phyloP scores from a whole-genome alignment of 1,140 invertebrate genomes.

The Diplogasteroides magnus region DNA sequence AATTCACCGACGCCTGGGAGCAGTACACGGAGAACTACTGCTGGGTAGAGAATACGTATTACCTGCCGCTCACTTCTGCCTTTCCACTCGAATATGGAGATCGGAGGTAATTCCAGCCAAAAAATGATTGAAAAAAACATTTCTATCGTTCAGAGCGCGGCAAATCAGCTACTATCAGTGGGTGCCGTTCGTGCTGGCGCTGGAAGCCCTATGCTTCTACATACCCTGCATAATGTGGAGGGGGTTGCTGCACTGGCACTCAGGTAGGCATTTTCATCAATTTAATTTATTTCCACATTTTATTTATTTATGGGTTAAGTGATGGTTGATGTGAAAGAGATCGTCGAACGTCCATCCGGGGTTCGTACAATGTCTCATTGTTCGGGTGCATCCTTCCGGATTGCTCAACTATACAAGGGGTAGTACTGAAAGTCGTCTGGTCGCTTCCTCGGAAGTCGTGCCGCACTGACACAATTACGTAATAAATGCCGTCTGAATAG shows the following conservation, averaged over 20 bases:
- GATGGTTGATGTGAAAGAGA: too few relatives aligned
- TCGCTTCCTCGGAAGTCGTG: neutral
- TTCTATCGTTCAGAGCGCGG: conserved; percentile 41
- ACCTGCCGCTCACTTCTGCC: conserved; percentile 52
- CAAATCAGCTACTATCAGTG: conserved; percentile 59
- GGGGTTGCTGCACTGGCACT: conserved; percentile 56
- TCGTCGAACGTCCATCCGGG: too few relatives aligned
- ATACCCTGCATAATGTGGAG: conserved; percentile 60
- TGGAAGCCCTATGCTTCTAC: conserved; percentile 62
- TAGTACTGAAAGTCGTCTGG: neutral
- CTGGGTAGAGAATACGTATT: conserved; percentile 56
- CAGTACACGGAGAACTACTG: conserved; percentile 55
- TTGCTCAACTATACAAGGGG: too few relatives aligned
- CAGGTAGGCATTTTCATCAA: conserved; percentile 49
- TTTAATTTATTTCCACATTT: too few relatives aligned
- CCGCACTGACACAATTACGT: conserved; percentile 5
- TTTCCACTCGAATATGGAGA: conserved; percentile 55
- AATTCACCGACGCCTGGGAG: conserved; percentile 56
- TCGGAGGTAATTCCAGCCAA: conserved; percentile 37
- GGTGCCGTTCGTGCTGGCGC: conserved; percentile 58
- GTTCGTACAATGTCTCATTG: too few relatives aligned
- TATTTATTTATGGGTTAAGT: too few relatives aligned
- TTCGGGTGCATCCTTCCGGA: too few relatives aligned
- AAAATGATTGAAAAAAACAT: neutral
- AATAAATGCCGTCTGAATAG: conserved; percentile 18